Evolutionary conservation across 2,113 vertebrate species (phyloP), one percentile per base, ranked within the genome.

Genomic region (Larimichthys crocea): DNA sequence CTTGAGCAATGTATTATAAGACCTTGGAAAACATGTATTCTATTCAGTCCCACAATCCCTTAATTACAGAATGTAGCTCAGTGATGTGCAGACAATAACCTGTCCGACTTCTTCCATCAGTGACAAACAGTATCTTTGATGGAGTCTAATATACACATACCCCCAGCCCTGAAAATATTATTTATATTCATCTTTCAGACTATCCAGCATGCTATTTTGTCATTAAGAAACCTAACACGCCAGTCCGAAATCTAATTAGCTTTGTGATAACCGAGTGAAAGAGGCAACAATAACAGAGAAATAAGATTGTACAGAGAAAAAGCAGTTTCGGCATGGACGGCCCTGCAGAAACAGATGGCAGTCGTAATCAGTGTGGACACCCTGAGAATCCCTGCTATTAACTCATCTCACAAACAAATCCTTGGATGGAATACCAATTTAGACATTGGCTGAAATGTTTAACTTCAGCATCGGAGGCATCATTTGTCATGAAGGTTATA

Each of bases 341-440:
- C 31, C 52, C 22, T 0, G 46, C 46, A 40, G 65, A 80, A 84
- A 76, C 61, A 71, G 72, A 91, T 74, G 85, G 84, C 60, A 76
- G 44, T 52, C 22, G 17, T 89, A 92, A 93, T 88, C 74, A 83
- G 29, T 72, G 74, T 40, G 63, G 90, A 86, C 83, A 85, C 66
- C 72, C 60, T 31, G 69, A 91, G 80, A 88, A 78, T 70, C 50
- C 31, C 60, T 8, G 57, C 69, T 84, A 81, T 87, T 81, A 91
- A 88, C 74, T 64, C 35, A 86, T 84, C 71, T 81, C 82, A 87
- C 75, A 80, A 90, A 92, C 73, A 90, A 83, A 87, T 77, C 71
- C 80, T 60, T 26, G 66, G 55, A 66, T 71, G 55, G 75, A 80
- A 86, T 72, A 80, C 48, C 48, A 82, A 66, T 76, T 80, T n/a